These are phyloP conservation scores for Steinernema feltiae DNA, from an alignment of 1,140 invertebrate genomes.

Conservation along the genomic window DNA sequence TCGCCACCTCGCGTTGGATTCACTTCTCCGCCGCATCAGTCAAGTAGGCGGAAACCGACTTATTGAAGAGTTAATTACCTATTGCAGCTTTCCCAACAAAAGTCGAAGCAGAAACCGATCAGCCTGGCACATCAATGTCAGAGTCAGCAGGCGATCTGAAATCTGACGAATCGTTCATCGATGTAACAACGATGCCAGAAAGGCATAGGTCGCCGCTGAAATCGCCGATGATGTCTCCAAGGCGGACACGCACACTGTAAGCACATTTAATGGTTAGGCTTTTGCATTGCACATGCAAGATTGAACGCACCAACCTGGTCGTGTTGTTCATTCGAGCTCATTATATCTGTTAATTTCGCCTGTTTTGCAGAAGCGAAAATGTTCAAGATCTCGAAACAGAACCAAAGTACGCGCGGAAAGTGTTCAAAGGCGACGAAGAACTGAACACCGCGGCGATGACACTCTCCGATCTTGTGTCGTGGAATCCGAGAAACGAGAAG, in stretches of 20 bases:
- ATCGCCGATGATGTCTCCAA: not conserved
- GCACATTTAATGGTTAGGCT: not conserved
- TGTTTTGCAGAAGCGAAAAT: not conserved
- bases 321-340: not conserved
- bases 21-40: no score
- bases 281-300: not conserved
- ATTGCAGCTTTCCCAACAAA: no score
- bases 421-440: not conserved
- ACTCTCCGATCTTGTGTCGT: not conserved
- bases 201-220: not conserved
- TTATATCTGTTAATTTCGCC: not conserved
- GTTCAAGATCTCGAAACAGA: not conserved
- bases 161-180: no score
- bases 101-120: no score
- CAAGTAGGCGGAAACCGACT: no score
- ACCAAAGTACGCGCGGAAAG: not conserved
- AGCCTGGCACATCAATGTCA: no score
- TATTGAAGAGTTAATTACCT: no score
- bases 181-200: no score
- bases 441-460: not conserved
- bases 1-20: no score
- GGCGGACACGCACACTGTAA: not conserved
- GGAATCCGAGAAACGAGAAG: not conserved
- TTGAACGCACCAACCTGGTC: not conserved
- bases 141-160: no score